Percentiles rank a stretch among this genome's conserved stretches.
Evolutionary conservation across 2,888 invertebrate genomes (phyloP).

Genomic region (Latrodectus hesperus): DNA sequence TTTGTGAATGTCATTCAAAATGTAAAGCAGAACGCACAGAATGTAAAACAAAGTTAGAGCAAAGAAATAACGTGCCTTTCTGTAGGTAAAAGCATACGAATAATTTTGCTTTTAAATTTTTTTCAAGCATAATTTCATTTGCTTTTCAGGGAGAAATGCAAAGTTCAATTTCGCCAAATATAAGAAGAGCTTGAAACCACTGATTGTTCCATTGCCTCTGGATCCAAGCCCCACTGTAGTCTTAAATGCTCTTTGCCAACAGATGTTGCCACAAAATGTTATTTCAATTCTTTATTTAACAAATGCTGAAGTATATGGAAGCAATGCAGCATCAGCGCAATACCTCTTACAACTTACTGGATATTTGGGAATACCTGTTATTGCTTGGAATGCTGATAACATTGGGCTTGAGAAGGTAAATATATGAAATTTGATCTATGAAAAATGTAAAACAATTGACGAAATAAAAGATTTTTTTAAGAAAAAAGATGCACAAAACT

Average conservation of each 20-base stretch:
- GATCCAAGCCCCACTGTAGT: slow-evolving; percentile 72
- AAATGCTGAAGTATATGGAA: slow-evolving; percentile 93
- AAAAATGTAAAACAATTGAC: no score
- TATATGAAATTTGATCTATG: no score
- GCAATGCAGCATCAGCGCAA: slow-evolving; percentile 94
- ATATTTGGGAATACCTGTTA: slow-evolving; percentile 95
- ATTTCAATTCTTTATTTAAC: slow-evolving; percentile 89
- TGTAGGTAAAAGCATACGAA: no score
- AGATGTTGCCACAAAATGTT: slow-evolving; percentile 72
- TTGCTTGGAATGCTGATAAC: slow-evolving; percentile 98
- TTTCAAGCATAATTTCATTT: neutral
- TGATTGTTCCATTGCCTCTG: slow-evolving; percentile 76
- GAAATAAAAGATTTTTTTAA: no score
- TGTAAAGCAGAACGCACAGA: no score
- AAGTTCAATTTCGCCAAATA: slow-evolving; percentile 69
- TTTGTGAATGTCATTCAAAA: no score
- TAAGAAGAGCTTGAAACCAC: slow-evolving; percentile 48
- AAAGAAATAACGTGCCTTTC: no score
- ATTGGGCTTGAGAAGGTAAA: slow-evolving; percentile 83
- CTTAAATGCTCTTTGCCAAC: slow-evolving; percentile 73
- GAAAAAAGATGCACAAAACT: no score
- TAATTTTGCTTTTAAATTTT: neutral
- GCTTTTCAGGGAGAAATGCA: slow-evolving; percentile 47
- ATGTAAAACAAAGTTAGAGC: no score
- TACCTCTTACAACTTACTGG: slow-evolving; percentile 94